Percentiles rank a stretch among this genome's conserved stretches.
Conservation (phyloP, 2,888 invertebrate genomes). For the Resseliella maxima region DNA sequence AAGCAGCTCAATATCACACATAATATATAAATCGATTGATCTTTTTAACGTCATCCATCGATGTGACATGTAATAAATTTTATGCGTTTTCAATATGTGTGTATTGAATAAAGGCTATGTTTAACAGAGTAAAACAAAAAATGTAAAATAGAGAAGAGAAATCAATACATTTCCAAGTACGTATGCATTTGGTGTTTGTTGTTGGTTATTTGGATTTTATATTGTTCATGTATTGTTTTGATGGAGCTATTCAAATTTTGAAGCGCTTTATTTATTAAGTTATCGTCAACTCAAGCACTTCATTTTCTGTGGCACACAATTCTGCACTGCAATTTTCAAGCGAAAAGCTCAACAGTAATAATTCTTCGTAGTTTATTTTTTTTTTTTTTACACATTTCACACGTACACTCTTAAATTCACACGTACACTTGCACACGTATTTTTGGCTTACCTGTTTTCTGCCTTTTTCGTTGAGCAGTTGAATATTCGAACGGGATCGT, state of each 20-base stretch:
- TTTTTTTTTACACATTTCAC: neutral
- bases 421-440: neutral
- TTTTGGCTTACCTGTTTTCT: slow-evolving; percentile 72
- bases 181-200: neutral
- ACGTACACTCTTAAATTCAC: slow-evolving; percentile 41
- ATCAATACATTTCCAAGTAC: neutral
- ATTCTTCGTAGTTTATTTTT: neutral
- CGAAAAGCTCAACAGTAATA: neutral
- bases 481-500: slow-evolving; percentile 75
- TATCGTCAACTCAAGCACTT: neutral
- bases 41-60: neutral
- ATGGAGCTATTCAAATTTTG: neutral
- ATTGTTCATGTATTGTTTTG: neutral
- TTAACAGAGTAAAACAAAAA: too few species aligned
- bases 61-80: neutral
- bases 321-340: neutral
- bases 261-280: neutral
- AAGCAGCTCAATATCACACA: neutral
- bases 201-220: neutral
- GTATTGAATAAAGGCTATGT: neutral
- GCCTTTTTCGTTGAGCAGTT: slow-evolving; percentile 71
- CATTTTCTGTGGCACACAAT: too few species aligned
- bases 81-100: neutral
- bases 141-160: too few species aligned
- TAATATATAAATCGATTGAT: neutral